phyloP scores from a whole-genome alignment of 2,888 invertebrate species.

The Ceramica pisi region DNA sequence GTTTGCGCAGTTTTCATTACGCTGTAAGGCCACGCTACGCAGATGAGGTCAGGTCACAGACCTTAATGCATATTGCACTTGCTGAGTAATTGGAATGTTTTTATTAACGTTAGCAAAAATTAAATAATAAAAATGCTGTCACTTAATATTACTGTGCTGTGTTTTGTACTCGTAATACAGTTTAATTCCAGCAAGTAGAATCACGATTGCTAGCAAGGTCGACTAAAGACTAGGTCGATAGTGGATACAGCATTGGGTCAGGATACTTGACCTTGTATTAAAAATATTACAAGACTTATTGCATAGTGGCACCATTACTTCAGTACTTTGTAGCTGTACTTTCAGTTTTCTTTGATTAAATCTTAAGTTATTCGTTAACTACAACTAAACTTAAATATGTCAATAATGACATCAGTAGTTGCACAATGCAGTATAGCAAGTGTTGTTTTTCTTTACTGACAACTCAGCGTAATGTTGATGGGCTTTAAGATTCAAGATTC shows the following conservation, averaged over 20 bases:
- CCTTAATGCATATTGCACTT: constrained; percentile 71
- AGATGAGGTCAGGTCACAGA: constrained; percentile 73
- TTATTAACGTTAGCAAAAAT: constrained; percentile 41
- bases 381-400: background rate
- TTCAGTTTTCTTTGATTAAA: constrained; percentile 22
- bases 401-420: background rate
- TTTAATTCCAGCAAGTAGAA: constrained; percentile 58
- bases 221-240: constrained; percentile 56
- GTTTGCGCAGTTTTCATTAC: constrained; percentile 69
- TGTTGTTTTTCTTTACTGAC: background rate
- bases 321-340: constrained; percentile 23
- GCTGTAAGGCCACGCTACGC: constrained; percentile 67
- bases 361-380: background rate
- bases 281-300: constrained; percentile 57
- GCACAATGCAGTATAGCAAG: too few relatives aligned
- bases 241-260: constrained; percentile 56
- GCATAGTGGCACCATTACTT: constrained; percentile 20
- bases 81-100: constrained; percentile 61
- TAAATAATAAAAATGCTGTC: constrained; percentile 47
- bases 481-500: too few relatives aligned
- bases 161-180: constrained; percentile 36
- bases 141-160: constrained; percentile 33
- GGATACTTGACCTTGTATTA: constrained; percentile 65
- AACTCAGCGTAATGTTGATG: background rate
- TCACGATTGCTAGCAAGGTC: constrained; percentile 62